Conservation (phyloP, 2,888 invertebrate species). For the Desoria tigrina region DNA sequence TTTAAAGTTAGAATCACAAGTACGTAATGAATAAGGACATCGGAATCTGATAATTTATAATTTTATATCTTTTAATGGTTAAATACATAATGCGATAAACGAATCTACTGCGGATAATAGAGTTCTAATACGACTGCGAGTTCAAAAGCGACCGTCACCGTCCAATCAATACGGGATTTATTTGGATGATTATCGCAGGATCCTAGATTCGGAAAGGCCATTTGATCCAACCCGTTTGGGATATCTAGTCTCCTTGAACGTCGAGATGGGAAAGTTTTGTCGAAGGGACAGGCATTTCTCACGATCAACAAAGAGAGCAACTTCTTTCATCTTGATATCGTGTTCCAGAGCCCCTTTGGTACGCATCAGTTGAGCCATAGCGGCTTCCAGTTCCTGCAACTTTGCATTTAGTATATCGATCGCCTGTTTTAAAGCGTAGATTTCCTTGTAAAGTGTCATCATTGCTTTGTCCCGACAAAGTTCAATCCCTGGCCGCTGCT, state of each 20-base stretch:
- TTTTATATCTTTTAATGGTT: too few species aligned
- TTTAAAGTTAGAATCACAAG: too few species aligned
- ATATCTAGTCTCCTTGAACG: slow-evolving; percentile 43
- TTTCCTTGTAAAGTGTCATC: slow-evolving; percentile 46
- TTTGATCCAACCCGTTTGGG: slow-evolving; percentile 36
- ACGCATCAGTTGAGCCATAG: slow-evolving; percentile 48
- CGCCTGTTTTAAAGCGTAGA: slow-evolving; percentile 43
- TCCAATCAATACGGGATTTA: not conserved
- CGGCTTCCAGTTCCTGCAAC: slow-evolving; percentile 45
- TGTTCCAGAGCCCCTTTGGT: slow-evolving; percentile 49
- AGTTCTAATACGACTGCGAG: too few species aligned
- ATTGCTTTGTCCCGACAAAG: slow-evolving; percentile 51
- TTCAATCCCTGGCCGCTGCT: slow-evolving; percentile 50
- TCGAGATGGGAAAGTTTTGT: slow-evolving; percentile 47
- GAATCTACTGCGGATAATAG: too few species aligned
- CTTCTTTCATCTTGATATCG: slow-evolving; percentile 48
- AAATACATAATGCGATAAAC: too few species aligned
- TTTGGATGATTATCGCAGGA: slow-evolving; percentile 20
- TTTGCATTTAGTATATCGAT: slow-evolving; percentile 42
- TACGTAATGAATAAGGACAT: too few species aligned
- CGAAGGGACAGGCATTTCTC: slow-evolving; percentile 49
- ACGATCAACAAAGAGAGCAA: slow-evolving; percentile 47
- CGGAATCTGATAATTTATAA: too few species aligned
- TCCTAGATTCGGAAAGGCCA: slow-evolving; percentile 34
- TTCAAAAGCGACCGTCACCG: too few species aligned